Percentiles rank a stretch among this genome's conserved stretches.
phyloP scores from a whole-genome alignment of 2,113 vertebrate species.

The Podiceps cristatus region DNA sequence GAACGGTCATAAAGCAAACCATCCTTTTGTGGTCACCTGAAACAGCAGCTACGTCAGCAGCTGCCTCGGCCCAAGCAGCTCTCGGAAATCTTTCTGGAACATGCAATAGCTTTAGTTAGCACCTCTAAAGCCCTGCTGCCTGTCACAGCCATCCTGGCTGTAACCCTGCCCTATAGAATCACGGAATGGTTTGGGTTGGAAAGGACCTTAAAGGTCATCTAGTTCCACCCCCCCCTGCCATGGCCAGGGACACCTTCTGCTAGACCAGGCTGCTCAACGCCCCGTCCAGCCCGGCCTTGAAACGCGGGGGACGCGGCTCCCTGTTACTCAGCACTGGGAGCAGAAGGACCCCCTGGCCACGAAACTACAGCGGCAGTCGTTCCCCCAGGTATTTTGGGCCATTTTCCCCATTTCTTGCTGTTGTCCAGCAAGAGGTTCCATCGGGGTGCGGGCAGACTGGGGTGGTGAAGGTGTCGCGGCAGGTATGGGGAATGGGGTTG shows the following conservation, averaged over 20 bases:
- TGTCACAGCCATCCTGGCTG: background rate
- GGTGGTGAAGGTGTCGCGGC: background rate
- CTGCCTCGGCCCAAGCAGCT: background rate
- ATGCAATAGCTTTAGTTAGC: background rate
- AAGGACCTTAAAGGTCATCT: too few species aligned
- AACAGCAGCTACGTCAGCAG: background rate
- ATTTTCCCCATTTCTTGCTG: background rate
- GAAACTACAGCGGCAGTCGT: background rate
- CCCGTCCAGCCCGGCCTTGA: too few species aligned
- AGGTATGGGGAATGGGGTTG: background rate
- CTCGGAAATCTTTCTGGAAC: background rate
- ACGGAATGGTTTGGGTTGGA: too few species aligned
- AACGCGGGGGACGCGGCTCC: rapidly evolving
- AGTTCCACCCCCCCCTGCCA: too few species aligned
- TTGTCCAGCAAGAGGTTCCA: background rate
- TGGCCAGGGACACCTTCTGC: too few species aligned
- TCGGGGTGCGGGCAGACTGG: rapidly evolving
- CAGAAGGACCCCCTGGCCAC: rapidly evolving
- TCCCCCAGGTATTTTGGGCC: rapidly evolving
- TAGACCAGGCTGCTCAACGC: too few species aligned
- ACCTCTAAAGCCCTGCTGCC: background rate
- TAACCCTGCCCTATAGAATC: background rate
- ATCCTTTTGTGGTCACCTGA: background rate
- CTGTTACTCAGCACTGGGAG: background rate
- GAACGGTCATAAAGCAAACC: background rate